Evolutionary conservation across 2,113 vertebrate genomes (phyloP).

Genomic region (Ophthalmolycus amberensis): DNA sequence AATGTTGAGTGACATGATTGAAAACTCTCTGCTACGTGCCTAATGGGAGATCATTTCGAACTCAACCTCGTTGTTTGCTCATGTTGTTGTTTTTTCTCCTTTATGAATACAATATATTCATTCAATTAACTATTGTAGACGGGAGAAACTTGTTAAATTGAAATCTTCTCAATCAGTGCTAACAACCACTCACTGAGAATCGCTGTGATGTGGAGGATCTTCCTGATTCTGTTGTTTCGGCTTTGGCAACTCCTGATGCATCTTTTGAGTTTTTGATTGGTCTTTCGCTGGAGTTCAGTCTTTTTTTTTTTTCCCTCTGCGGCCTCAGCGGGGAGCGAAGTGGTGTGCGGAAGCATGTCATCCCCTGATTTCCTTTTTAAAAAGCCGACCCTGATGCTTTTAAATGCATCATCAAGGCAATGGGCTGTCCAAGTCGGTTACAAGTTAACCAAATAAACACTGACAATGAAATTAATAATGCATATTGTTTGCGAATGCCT

Average conservation of each 20-base stretch:
- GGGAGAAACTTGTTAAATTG: slow-evolving; percentile 60
- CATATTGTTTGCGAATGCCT: slow-evolving; percentile 96
- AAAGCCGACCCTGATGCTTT: slow-evolving; percentile 84
- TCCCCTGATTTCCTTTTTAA: slow-evolving; percentile 81
- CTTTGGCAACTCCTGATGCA: slow-evolving; percentile 54
- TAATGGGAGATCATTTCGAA: slow-evolving; percentile 35
- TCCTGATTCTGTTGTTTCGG: slow-evolving; percentile 76
- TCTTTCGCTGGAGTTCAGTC: slow-evolving; percentile 72
- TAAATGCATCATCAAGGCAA: slow-evolving; percentile 87
- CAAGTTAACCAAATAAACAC: slow-evolving; percentile 87
- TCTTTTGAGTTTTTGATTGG: slow-evolving; percentile 75
- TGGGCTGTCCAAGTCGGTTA: slow-evolving; percentile 85
- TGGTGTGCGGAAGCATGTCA: slow-evolving; percentile 78
- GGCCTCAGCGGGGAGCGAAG: slow-evolving; percentile 77
- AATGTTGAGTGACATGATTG: slow-evolving; percentile 29
- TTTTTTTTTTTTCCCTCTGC: slow-evolving; percentile 66
- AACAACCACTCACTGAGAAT: slow-evolving; percentile 74
- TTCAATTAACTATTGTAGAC: slow-evolving; percentile 53
- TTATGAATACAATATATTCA: slow-evolving; percentile 52
- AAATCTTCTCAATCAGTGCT: slow-evolving; percentile 75
- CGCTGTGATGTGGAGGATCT: slow-evolving; percentile 68
- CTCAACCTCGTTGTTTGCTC: slow-evolving; percentile 43
- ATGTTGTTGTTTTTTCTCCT: slow-evolving; percentile 42
- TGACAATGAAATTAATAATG: slow-evolving; percentile 96
- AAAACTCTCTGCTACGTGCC: slow-evolving; percentile 7